These are phyloP conservation scores for Tricholaema leucomelas DNA, from an alignment of 2,113 vertebrate genomes.

Conservation along the genomic window DNA sequence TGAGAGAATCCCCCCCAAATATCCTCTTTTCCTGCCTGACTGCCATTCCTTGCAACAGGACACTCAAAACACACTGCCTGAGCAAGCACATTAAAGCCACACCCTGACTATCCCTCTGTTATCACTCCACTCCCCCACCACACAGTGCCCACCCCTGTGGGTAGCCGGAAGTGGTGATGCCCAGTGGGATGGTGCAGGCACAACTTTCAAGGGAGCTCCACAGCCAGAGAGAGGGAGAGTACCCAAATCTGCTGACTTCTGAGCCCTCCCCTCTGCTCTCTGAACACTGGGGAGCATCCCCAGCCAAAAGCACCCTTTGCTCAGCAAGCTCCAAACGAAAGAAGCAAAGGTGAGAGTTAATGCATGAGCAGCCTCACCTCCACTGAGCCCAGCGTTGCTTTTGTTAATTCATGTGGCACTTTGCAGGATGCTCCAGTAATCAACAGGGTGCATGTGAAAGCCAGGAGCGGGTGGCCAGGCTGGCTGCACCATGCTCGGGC, in stretches of 20 bases:
- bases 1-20: fast-evolving
- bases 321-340: neutral
- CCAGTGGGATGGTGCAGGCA: neutral
- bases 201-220: neutral
- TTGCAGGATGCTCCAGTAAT: slow-evolving; percentile 14
- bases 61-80: neutral
- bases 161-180: neutral
- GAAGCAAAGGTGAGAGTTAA: neutral
- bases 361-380: neutral
- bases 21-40: neutral
- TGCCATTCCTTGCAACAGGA: neutral
- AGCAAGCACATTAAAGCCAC: neutral
- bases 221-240: neutral
- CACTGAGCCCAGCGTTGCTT: neutral
- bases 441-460: neutral
- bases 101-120: fast-evolving
- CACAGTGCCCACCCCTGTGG: fast-evolving
- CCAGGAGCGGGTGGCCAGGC: neutral
- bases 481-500: fast-evolving
- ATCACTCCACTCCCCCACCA: neutral
- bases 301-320: neutral
- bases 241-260: neutral
- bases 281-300: neutral
- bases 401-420: slow-evolving; percentile 51
- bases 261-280: neutral